Conservation (phyloP, 2,797 vertebrate genomes). For the Cossypha niveicapilla region DNA sequence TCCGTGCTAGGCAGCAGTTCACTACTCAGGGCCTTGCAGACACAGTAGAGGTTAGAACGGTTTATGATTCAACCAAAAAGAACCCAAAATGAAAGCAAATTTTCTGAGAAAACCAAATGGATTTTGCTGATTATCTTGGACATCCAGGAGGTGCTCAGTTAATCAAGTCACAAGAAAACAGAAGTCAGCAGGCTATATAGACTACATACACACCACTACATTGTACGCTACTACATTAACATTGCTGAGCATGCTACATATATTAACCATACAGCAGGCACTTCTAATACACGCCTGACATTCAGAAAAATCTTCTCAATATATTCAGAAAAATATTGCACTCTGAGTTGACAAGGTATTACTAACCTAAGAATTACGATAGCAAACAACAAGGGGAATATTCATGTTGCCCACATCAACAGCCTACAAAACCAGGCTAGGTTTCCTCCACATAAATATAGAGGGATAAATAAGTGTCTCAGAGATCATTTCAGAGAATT, state of each 20-base stretch:
- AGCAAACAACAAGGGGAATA: background rate
- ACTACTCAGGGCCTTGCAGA: background rate
- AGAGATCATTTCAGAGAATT: background rate
- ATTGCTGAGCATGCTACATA: background rate
- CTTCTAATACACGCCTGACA: background rate
- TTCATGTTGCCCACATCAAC: background rate
- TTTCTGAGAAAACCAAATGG: background rate
- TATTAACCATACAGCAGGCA: background rate
- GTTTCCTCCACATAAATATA: background rate
- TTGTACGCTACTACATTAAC: background rate
- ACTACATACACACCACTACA: background rate
- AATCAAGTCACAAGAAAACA: background rate
- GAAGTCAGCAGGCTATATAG: background rate
- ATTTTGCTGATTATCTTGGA: background rate
- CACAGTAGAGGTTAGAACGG: background rate
- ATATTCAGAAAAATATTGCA: background rate
- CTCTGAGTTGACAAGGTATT: background rate
- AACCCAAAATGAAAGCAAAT: background rate
- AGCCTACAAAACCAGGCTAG: background rate
- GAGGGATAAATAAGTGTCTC: background rate
- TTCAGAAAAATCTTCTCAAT: background rate
- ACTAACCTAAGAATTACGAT: background rate
- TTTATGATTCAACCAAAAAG: background rate
- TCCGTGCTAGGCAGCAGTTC: background rate
- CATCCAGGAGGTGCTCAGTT: background rate